Evolutionary conservation across 2,888 invertebrate genomes (phyloP), one percentile per base, ranked within the genome.

Genomic region (Drosophila atripex): DNA sequence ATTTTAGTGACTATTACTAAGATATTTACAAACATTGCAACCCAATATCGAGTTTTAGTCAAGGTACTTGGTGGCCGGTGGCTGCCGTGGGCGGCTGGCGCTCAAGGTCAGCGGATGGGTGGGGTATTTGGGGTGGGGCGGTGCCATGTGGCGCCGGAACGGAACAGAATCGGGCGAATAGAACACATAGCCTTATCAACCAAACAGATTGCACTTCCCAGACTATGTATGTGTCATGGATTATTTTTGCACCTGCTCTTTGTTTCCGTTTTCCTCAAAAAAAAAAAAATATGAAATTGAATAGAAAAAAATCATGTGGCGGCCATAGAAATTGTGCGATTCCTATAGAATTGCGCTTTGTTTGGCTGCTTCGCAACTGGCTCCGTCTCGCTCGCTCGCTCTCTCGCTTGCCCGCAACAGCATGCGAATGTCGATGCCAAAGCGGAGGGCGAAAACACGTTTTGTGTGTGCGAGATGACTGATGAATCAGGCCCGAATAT

Each of bases 371-470:
- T 53, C 32, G 68, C 46, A 23, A 23, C 69, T 21, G 50, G 2
- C 52, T 16, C 49, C 39, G 30, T 47, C 47, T 21, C 45, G 41
- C 46, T 52, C 51, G 23, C 43, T 56, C 58, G 49, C 59, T 41
- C 58, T 55, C 25, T 30, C 30, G 71, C 54, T 46, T 11, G 32
- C 39, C 30, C 54, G 68, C 68, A 53, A 71, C 66, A 58, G 65
- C 71, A 75, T 77, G 76, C 88, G 86, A 86, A 87, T 75, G 58
- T 58, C 61, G 71, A 58, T 60, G 63, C 50, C 45, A 85, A 80
- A 78, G 61, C 66, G 63, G 55, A 75, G 49, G 60, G 59, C 74
- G 63, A 78, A 89, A 90, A 88, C 90, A 89, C 90, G 89, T 89
- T 90, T 89, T 88, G 69, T 76, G 54, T 61, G 65, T 18, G 16